Conservation (phyloP, 2,113 vertebrate genomes). For the Chaenogobius annularis region DNA sequence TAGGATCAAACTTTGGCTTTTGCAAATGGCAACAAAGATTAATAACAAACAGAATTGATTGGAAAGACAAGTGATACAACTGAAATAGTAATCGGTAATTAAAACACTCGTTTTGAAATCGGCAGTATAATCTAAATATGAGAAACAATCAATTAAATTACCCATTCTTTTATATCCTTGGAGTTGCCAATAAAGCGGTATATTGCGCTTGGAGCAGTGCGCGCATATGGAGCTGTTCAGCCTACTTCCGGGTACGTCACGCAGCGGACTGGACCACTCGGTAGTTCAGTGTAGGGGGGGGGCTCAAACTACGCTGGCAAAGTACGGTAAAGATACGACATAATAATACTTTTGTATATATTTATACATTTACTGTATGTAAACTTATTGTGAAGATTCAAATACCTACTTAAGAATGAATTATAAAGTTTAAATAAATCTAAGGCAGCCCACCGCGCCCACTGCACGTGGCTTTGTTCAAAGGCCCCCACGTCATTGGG, state of each 20-base stretch:
- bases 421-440: background rate
- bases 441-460: background rate
- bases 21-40: background rate
- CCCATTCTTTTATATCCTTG: background rate
- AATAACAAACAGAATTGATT: background rate
- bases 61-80: background rate
- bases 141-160: background rate
- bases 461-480: conserved; percentile 71
- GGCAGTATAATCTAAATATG: background rate
- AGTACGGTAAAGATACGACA: background rate
- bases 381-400: background rate
- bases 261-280: conserved; percentile 42
- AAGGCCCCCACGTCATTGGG: conserved; percentile 8
- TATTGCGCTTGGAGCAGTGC: conserved; percentile 21
- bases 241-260: conserved; percentile 52
- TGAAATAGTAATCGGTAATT: background rate
- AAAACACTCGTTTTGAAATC: background rate
- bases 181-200: background rate
- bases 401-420: background rate
- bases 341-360: background rate
- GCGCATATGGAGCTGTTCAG: conserved; percentile 34
- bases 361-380: background rate
- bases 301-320: accelerated
- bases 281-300: conserved; percentile 12
- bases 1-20: background rate